phyloP scores from a whole-genome alignment of 2,113 vertebrate genomes.

The Ranitomeya variabilis region DNA sequence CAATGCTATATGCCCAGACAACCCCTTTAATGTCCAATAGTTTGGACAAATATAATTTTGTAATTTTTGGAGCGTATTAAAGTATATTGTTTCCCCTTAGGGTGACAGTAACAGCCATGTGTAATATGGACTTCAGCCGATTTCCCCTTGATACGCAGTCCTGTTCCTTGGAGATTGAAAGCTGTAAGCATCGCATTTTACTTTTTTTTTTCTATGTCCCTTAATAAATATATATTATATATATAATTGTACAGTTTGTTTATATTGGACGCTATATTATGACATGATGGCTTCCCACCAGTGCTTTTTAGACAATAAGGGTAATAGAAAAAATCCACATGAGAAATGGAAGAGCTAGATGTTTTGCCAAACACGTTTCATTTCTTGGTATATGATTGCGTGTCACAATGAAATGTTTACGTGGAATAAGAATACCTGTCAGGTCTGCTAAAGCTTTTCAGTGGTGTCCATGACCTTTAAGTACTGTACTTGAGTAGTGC shows the following conservation, averaged over 20 bases:
- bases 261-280: no score
- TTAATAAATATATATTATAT: not conserved
- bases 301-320: no score
- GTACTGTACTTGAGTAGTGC: no score
- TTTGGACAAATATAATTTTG: not conserved
- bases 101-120: slow-evolving; percentile 97
- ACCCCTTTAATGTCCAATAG: not conserved
- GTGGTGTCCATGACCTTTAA: no score
- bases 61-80: not conserved
- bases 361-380: not conserved
- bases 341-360: not conserved
- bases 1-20: no score
- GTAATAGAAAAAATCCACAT: no score
- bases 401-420: not conserved
- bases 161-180: slow-evolving; percentile 96
- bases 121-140: slow-evolving; percentile 98
- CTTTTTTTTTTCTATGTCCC: not conserved
- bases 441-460: no score
- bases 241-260: no score
- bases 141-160: slow-evolving; percentile 97
- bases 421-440: no score
- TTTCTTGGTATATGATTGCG: not conserved
- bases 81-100: slow-evolving; percentile 66
- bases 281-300: no score
- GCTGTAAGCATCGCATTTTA: slow-evolving; percentile 83